phyloP scores from a whole-genome alignment of 2,113 vertebrate genomes.

The Neodon shergylaensis region DNA sequence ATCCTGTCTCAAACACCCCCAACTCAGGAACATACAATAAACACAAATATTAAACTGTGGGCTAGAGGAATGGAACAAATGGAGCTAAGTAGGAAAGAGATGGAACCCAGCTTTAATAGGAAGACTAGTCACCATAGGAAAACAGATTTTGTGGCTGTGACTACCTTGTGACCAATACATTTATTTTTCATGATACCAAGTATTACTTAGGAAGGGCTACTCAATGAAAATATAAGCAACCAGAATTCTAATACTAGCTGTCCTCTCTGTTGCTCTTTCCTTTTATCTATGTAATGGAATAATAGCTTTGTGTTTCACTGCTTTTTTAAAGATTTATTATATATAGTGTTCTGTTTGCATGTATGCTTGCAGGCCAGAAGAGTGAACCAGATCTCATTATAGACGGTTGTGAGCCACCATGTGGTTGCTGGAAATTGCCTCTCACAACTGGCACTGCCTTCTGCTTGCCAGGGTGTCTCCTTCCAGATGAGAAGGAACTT shows the following conservation, averaged over 20 bases:
- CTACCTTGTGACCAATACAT: neutral
- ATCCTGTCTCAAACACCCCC: neutral
- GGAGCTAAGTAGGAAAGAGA: neutral
- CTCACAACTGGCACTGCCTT: neutral
- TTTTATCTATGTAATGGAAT: neutral
- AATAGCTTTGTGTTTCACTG: neutral
- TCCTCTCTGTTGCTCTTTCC: neutral
- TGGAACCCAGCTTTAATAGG: neutral
- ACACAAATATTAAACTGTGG: neutral
- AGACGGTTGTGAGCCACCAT: too few relatives aligned
- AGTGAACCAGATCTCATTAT: too few relatives aligned
- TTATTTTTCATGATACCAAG: neutral
- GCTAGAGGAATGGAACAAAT: neutral
- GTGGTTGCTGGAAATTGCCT: neutral
- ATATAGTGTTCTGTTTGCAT: too few relatives aligned
- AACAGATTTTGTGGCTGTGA: neutral
- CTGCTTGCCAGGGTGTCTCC: neutral
- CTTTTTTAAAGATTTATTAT: too few relatives aligned
- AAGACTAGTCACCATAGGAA: neutral
- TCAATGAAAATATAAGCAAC: neutral
- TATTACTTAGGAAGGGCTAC: slow-evolving; percentile 10
- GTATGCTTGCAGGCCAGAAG: too few relatives aligned
- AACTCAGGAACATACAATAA: neutral
- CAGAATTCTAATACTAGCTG: slow-evolving; percentile 9
- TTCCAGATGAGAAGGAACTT: neutral